Percentiles rank a stretch among this genome's conserved stretches.
Conservation (phyloP, 1,140 invertebrate genomes). For the Ylistrum balloti region DNA sequence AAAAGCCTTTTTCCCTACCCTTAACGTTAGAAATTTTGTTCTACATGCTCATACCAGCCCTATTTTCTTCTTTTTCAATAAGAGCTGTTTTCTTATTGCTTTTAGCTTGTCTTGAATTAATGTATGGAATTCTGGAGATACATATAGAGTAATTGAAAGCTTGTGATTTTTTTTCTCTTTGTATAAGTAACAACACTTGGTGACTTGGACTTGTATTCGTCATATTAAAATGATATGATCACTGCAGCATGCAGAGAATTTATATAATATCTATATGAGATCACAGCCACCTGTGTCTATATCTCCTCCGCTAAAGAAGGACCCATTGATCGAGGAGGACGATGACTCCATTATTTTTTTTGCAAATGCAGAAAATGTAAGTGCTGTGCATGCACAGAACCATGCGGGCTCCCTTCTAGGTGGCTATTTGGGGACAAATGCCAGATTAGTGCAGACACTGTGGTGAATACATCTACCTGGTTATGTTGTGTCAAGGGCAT, state of each 20-base stretch:
- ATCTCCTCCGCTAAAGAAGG: slow-evolving; percentile 74
- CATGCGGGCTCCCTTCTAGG: slow-evolving; percentile 90
- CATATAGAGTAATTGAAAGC: neutral
- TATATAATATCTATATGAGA: slow-evolving; percentile 55
- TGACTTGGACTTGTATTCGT: neutral
- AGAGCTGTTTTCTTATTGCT: too few species aligned
- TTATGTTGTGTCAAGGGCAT: slow-evolving; percentile 96
- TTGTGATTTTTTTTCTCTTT: neutral
- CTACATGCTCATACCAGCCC: too few species aligned
- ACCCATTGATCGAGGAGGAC: slow-evolving; percentile 75
- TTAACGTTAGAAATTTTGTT: too few species aligned
- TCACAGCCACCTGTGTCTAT: slow-evolving; percentile 70
- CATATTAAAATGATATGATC: neutral
- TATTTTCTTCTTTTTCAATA: too few species aligned
- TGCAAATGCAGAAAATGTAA: slow-evolving; percentile 92
- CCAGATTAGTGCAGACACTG: slow-evolving; percentile 92
- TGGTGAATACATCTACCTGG: slow-evolving; percentile 94
- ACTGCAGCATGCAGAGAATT: slow-evolving; percentile 15
- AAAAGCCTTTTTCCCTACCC: too few species aligned
- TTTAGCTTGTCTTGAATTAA: too few species aligned
- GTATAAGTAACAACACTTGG: neutral
- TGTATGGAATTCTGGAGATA: neutral
- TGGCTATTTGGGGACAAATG: slow-evolving; percentile 95
- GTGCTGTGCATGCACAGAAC: slow-evolving; percentile 93
- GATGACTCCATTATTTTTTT: slow-evolving; percentile 88